Evolutionary conservation across 2,888 invertebrate species (phyloP), one percentile per base, ranked within the genome.

Genomic region (Caenorhabditis virilis): DNA sequence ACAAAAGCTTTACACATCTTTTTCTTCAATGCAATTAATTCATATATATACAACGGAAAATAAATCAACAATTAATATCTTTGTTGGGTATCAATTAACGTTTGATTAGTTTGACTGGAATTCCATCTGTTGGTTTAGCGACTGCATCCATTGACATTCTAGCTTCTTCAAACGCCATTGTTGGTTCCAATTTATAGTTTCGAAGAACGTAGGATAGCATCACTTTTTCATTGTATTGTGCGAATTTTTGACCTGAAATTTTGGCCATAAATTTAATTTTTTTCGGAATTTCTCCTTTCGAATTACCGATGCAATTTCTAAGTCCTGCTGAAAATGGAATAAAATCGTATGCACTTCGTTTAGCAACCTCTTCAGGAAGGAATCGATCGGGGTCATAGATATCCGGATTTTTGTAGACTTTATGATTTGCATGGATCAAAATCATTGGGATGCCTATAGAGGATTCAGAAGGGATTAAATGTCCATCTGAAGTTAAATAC

Each of bases 321-420:
- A 78, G 64, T 9, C 78, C 78, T 2, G 77, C 78, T 9, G 77
- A 77, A 55, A 80, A 80, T 5, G 80, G 80, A 20, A 80, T 57
- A 54, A 62, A 79, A 5, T 74, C 67, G 43, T 65, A 80, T 1
- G 79, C 66, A 49, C 77, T 62, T 15, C 77, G 53, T n/a, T 66
- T 63, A 6, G 46, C 69, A 50, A 39, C 48, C 42, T 82, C 81
- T 36, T 85, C 84, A 9, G 80, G 78, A 18, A 80, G 56, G 69
- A 86, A 86, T 49, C 85, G 72, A 46, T 85, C 84, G 0, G 86
- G 85, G 62, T 85, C 82, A 69, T 84, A 86, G 26, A 42, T 74
- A 6, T 84, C 80, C 0, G 85, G 84, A 46, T 85, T 79, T 0
- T 38, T 33, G 22, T 36, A 67, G 5, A 48, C 41, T 9, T 42